Conservation (phyloP, 1,140 invertebrate species). For the Coelopa frigida region DNA sequence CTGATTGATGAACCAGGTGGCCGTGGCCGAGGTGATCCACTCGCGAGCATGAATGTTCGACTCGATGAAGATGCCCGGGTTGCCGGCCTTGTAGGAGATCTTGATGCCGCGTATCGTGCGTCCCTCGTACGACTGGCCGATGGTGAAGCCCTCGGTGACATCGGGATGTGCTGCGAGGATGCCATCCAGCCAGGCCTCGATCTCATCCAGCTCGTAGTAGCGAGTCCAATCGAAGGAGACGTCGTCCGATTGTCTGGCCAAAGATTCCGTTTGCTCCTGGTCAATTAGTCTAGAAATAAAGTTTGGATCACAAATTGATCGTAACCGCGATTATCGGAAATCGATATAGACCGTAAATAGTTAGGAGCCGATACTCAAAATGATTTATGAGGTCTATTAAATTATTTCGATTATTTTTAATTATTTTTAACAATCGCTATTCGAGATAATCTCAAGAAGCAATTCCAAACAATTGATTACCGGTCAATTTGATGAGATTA, state of each 20-base stretch:
- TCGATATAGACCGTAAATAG: neutral
- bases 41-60: slow-evolving; percentile 50
- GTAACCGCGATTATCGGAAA: neutral
- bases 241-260: slow-evolving; percentile 16
- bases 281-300: slow-evolving; percentile 31
- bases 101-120: slow-evolving; percentile 54
- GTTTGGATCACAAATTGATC: neutral
- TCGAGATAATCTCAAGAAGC: no score
- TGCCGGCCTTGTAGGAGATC: slow-evolving; percentile 50
- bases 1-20: slow-evolving; percentile 52
- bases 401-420: no score
- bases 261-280: slow-evolving; percentile 23
- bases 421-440: no score
- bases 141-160: slow-evolving; percentile 30
- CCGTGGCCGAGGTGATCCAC: slow-evolving; percentile 54
- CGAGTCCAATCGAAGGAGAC: slow-evolving; percentile 41
- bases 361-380: no score
- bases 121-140: slow-evolving; percentile 50
- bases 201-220: slow-evolving; percentile 46
- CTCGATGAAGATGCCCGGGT: slow-evolving; percentile 51
- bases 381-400: no score
- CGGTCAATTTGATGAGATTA: no score
- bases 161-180: slow-evolving; percentile 35
- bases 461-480: no score
- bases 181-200: slow-evolving; percentile 47